phyloP scores from a whole-genome alignment of 1,140 invertebrate species.

The Brachionus plicatilis region DNA sequence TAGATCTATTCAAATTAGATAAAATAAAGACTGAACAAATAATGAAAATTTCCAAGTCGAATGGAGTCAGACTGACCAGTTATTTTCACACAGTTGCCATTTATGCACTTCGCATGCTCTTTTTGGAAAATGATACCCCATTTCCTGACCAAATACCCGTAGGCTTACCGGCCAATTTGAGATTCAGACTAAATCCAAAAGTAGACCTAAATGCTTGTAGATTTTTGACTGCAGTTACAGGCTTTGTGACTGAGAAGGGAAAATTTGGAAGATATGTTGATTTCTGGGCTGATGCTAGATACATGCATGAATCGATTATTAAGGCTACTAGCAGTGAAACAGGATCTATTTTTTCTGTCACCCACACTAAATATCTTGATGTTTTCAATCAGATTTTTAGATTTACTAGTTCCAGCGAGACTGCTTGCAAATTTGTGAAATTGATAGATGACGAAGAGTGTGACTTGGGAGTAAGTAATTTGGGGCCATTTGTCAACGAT shows the following conservation, averaged over 20 bases:
- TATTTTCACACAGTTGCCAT: background rate
- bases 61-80: background rate
- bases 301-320: background rate
- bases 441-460: background rate
- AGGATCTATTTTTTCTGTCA: background rate
- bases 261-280: constrained; percentile 28
- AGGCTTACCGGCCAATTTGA: background rate
- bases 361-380: background rate
- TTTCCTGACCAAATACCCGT: background rate
- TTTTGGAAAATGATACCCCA: background rate
- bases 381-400: background rate
- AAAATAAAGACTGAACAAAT: background rate
- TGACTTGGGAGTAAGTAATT: background rate
- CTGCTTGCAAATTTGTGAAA: background rate
- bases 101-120: background rate
- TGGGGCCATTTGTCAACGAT: background rate
- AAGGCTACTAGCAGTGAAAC: background rate
- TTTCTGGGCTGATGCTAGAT: constrained; percentile 7
- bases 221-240: background rate
- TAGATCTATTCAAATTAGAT: background rate
- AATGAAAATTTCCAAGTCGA: background rate
- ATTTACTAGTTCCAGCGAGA: background rate
- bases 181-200: background rate
- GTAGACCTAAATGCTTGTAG: background rate
- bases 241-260: background rate